phyloP scores from a whole-genome alignment of 2,888 invertebrate species.

The Drosophila nr. perissopoda region DNA sequence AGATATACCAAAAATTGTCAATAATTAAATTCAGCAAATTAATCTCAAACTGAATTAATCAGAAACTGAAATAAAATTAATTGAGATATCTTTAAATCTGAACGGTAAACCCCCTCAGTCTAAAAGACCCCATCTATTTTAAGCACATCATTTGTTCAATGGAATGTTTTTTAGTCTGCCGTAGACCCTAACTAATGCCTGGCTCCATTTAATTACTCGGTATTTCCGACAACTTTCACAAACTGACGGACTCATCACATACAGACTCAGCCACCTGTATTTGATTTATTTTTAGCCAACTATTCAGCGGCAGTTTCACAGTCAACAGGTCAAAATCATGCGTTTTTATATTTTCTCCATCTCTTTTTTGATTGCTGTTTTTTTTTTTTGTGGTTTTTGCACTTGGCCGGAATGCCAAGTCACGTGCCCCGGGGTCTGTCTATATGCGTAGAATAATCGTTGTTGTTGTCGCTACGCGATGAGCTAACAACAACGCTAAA shows the following conservation, averaged over 20 bases:
- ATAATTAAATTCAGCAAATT: not conserved
- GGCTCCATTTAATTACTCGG: slow-evolving; percentile 39
- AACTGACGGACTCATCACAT: slow-evolving; percentile 6
- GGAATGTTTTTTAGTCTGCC: slow-evolving; percentile 10
- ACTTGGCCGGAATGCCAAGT: slow-evolving; percentile 59
- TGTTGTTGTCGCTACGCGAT: slow-evolving; percentile 39
- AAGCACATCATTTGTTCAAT: not conserved
- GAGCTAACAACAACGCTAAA: slow-evolving; percentile 58
- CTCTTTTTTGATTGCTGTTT: not conserved
- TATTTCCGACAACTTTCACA: slow-evolving; percentile 51
- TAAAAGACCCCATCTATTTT: no score
- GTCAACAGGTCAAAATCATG: slow-evolving; percentile 51
- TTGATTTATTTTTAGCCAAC: slow-evolving; percentile 65
- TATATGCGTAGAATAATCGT: slow-evolving; percentile 14
- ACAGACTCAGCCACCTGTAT: slow-evolving; percentile 36
- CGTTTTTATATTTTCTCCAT: not conserved
- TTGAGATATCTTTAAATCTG: not conserved
- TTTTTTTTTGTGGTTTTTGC: slow-evolving; percentile 27
- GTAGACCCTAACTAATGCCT: slow-evolving; percentile 11
- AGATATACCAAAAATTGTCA: not conserved
- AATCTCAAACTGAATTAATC: not conserved
- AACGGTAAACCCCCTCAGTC: not conserved
- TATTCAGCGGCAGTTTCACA: slow-evolving; percentile 48
- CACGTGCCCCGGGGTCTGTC: slow-evolving; percentile 64
- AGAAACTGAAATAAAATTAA: not conserved